Evolutionary conservation across 2,888 invertebrate species (phyloP).

Genomic region (Cheilosia impressa): DNA sequence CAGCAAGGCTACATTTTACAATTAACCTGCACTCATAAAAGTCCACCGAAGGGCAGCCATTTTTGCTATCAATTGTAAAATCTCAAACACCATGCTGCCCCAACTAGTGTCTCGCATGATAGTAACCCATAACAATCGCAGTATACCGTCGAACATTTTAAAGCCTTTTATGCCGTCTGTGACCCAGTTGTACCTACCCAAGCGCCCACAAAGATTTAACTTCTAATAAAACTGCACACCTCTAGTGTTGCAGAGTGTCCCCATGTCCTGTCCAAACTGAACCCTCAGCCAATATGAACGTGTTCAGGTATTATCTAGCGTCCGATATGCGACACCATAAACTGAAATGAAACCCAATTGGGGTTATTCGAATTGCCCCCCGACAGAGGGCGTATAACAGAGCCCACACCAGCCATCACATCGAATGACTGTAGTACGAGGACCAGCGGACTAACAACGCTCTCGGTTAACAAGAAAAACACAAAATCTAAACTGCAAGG

Average conservation of each 20-base stretch:
- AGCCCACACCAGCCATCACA: background rate
- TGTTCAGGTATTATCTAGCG: slow-evolving; percentile 65
- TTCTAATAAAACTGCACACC: slow-evolving; percentile 63
- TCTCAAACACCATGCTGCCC: slow-evolving; percentile 59
- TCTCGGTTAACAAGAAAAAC: slow-evolving; percentile 55
- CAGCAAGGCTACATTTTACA: slow-evolving; percentile 13
- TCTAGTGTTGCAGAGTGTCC: slow-evolving; percentile 14
- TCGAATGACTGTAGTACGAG: background rate
- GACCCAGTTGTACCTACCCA: slow-evolving; percentile 35
- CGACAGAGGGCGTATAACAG: slow-evolving; percentile 1
- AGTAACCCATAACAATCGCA: slow-evolving; percentile 55
- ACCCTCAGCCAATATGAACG: slow-evolving; percentile 47
- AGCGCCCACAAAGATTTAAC: slow-evolving; percentile 58
- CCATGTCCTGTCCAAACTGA: slow-evolving; percentile 27
- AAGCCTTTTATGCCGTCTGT: slow-evolving; percentile 57
- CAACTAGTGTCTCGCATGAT: slow-evolving; percentile 46
- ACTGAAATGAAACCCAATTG: slow-evolving; percentile 74
- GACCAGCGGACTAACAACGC: slow-evolving; percentile 6
- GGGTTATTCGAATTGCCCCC: slow-evolving; percentile 65
- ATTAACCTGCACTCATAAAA: slow-evolving; percentile 40
- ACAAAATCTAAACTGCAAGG: slow-evolving; percentile 63
- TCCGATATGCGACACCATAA: slow-evolving; percentile 72
- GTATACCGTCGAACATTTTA: slow-evolving; percentile 60
- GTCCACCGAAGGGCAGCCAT: slow-evolving; percentile 21
- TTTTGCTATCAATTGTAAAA: slow-evolving; percentile 63